phyloP scores from a whole-genome alignment of 2,888 invertebrate species.

The Eustalomyia histrio region DNA sequence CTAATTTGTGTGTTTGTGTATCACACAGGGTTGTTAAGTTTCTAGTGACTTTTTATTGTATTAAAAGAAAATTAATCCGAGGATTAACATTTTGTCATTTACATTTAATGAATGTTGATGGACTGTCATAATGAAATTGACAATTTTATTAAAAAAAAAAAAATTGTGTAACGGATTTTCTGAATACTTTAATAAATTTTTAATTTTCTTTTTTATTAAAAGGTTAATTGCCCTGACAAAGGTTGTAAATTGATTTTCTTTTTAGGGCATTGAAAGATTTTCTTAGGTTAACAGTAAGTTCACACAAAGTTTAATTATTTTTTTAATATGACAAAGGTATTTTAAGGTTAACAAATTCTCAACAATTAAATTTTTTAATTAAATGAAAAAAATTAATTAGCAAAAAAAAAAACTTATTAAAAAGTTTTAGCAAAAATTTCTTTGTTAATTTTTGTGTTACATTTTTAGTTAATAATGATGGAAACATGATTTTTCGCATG shows the following conservation, averaged over 20 bases:
- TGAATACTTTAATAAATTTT: neutral
- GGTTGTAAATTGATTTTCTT: neutral
- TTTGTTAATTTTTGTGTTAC: neutral
- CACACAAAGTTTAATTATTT: neutral
- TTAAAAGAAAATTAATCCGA: slow-evolving; percentile 18
- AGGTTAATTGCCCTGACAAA: neutral
- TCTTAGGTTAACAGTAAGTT: neutral
- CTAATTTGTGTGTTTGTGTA: slow-evolving; percentile 38
- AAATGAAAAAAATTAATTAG: neutral
- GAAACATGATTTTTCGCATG: neutral
- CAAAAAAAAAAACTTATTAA: neutral
- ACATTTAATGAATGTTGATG: slow-evolving; percentile 66
- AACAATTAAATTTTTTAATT: neutral
- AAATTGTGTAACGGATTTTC: neutral
- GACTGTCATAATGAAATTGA: slow-evolving; percentile 37
- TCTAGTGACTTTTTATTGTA: neutral
- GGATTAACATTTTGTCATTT: slow-evolving; percentile 44
- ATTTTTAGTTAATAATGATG: neutral
- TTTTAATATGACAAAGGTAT: neutral
- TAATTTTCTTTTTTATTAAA: neutral
- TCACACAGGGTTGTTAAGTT: neutral
- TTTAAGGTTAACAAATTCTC: neutral
- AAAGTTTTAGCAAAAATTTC: neutral
- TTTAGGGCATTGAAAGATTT: neutral
- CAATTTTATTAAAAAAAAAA: neutral